phyloP scores from a whole-genome alignment of 2,113 vertebrate genomes.

The Aegithalos caudatus region DNA sequence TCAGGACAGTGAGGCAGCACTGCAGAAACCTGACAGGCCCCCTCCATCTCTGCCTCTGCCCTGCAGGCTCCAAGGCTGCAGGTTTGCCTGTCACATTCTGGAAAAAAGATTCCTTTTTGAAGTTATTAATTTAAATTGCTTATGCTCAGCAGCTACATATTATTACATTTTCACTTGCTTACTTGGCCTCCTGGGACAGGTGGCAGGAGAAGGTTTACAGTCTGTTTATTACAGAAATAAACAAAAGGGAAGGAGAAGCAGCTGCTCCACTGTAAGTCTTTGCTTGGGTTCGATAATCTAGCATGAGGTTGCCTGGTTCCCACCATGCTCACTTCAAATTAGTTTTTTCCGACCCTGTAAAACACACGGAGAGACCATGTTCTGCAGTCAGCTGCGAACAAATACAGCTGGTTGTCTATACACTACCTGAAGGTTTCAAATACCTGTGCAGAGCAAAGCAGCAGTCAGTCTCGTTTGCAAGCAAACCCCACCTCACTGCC shows the following conservation, averaged over 20 bases:
- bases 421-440: not conserved
- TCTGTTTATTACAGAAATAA: not conserved
- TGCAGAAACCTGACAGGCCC: not conserved
- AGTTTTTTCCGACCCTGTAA: not conserved
- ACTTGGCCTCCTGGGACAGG: not conserved
- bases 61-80: not conserved
- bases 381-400: not conserved
- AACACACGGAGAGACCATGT: rapidly evolving
- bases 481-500: rapidly evolving
- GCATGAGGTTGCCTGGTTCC: not conserved
- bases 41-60: not conserved
- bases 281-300: not conserved
- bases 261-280: not conserved
- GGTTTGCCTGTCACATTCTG: not conserved
- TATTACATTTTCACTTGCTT: not conserved
- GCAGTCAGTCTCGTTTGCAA: not conserved
- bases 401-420: not conserved
- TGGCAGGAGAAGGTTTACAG: not conserved
- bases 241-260: not conserved
- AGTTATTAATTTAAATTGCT: not conserved
- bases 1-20: not conserved
- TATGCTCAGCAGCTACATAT: not conserved
- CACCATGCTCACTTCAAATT: not conserved
- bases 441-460: not conserved
- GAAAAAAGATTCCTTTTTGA: not conserved